Conservation (phyloP, 2,797 vertebrate genomes). For the Acomys russatus region DNA sequence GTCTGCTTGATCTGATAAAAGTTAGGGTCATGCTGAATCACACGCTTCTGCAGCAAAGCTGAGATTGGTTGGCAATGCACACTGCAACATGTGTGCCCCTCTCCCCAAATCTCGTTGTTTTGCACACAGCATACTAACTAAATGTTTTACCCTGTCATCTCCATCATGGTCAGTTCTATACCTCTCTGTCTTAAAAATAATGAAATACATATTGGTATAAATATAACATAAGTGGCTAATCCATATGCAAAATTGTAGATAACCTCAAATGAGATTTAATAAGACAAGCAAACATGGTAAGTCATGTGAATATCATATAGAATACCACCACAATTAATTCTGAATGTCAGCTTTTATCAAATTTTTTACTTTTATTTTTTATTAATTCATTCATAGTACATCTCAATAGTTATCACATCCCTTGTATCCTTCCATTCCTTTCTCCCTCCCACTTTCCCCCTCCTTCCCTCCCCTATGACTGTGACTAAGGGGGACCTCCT, state of each 20-base stretch:
- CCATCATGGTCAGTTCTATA: background rate
- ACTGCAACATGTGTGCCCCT: background rate
- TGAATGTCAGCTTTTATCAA: background rate
- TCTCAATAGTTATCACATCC: too few species aligned
- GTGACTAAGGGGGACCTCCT: too few species aligned
- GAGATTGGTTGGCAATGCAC: background rate
- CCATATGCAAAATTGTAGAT: background rate
- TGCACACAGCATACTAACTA: background rate
- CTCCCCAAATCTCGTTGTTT: background rate
- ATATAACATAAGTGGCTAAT: background rate
- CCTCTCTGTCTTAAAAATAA: background rate
- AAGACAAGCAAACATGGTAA: background rate
- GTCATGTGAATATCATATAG: background rate
- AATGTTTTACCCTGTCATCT: background rate
- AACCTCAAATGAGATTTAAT: background rate
- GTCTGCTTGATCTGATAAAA: background rate
- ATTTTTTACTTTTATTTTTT: background rate
- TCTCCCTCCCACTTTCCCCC: too few species aligned
- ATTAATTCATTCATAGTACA: too few species aligned
- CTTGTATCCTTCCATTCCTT: too few species aligned
- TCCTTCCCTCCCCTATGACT: too few species aligned
- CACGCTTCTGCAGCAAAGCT: background rate
- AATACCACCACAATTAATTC: constrained; percentile 20
- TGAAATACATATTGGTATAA: background rate
- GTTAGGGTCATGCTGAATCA: background rate